Evolutionary conservation across 2,113 vertebrate species (phyloP).

Genomic region (Pelmatolapia mariae): DNA sequence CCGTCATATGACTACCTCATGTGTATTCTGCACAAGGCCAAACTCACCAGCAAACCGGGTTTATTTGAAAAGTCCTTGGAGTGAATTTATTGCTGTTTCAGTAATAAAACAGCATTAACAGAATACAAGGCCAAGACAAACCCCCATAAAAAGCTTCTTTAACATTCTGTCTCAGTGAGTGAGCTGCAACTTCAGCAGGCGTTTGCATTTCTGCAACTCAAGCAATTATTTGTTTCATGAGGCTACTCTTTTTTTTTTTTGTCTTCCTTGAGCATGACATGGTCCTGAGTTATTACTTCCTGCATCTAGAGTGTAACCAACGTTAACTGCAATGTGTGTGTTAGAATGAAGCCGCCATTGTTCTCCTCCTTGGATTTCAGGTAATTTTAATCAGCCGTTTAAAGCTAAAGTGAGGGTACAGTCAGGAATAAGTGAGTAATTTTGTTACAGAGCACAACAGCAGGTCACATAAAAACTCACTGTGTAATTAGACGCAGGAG

Average conservation of each 20-base stretch:
- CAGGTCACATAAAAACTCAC: conserved; percentile 60
- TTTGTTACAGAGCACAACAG: conserved; percentile 54
- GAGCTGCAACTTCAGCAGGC: conserved; percentile 25
- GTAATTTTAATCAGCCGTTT: conserved; percentile 31
- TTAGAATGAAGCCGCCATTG: conserved; percentile 31
- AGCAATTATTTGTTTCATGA: conserved; percentile 49
- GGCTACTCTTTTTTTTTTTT: neutral
- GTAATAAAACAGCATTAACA: conserved; percentile 46
- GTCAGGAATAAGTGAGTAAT: conserved; percentile 66
- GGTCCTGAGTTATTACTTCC: conserved; percentile 66
- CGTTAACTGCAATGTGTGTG: neutral
- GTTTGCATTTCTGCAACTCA: conserved; percentile 55
- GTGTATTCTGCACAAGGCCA: conserved; percentile 28
- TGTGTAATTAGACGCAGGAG: conserved; percentile 71
- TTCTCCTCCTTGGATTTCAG: conserved; percentile 37
- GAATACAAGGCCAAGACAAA: conserved; percentile 47
- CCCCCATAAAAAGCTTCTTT: conserved; percentile 30
- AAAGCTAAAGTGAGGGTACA: conserved; percentile 25
- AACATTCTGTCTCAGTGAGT: conserved; percentile 14
- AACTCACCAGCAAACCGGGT: neutral
- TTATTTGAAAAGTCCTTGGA: conserved; percentile 46
- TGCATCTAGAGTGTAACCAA: conserved; percentile 19
- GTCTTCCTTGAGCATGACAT: conserved; percentile 30
- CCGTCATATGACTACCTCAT: conserved; percentile 8
- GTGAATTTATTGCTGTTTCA: conserved; percentile 53